Base-by-base conservation (phyloP, 2,888 invertebrate genomes). In the Ommatoiulus sabulosus region DNA sequence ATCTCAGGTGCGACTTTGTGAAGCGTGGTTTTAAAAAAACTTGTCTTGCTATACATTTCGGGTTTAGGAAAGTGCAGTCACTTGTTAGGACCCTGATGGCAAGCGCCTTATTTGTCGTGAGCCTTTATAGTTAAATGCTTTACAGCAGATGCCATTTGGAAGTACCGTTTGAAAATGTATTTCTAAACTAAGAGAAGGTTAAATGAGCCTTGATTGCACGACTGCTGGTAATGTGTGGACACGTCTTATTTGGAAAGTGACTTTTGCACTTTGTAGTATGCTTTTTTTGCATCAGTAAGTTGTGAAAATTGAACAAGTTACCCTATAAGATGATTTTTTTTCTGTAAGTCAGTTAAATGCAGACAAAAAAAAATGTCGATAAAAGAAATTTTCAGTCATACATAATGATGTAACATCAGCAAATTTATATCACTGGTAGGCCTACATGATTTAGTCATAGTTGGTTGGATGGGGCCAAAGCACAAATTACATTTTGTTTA, bases 71-170 rank as follows among this genome's bases (percentile, higher is more conserved):
- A 48, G 48, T 48, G 48, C 12, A 10, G 48, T 35, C 35, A 52
- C 52, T 52, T 52, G 52, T 52, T 52, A 52, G 15, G 52, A 12
- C 52, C 52, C 52, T 52, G 4, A 15, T 52, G 52, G 52, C 52
- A 52, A 72, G 72, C 72, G 72, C 72, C 72, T 72, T 72, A 72
- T 72, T 72, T 72, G 72, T 24, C 20, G 35, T 35, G 24, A 72
- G 24, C n/a, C n/a, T 72, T 24, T 72, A 72, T 10, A 72, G n/a
- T 72, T 72, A 72, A 63, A 20, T 20, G 20, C n/a, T 63, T n/a
- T 63, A 63, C 12, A n/a, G 63, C 52, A 52, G 35, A 35, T 35
- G 35, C 35, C 2, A 35, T 35, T 35, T 35, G 2, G 35, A 35
- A 35, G 35, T 35, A 35, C 35, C 1, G 0, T 35, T 35, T 35